Evolutionary conservation across 2,888 invertebrate genomes (phyloP), one percentile per base, ranked within the genome.

Genomic region (Stegana nigrithorax): DNA sequence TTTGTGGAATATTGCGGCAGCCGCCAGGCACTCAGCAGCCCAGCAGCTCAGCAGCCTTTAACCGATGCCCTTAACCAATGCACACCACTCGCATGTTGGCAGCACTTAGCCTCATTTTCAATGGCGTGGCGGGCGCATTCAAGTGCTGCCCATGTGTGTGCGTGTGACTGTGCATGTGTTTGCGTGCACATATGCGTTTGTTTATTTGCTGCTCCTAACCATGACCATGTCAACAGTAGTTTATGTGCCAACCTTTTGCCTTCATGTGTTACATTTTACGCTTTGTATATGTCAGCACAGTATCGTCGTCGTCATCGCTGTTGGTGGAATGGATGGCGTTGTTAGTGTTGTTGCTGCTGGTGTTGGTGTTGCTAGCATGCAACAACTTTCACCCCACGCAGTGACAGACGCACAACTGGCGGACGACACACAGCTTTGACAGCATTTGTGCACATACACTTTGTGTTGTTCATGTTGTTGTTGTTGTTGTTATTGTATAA

Each of bases 161-260:
- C 17, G 51, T 29, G 4, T 27, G 17, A 10, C 3, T 51, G 27
- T 42, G 42, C 5, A 12, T 1, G 42, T 26, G 47, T 50, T 12
- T 23, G 23, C n/a, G 51, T 45, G 25, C 23, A 23, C 23, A 10
- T n/a, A 25, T 14, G 19, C 21, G 25, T 50, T 50, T 50, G 26
- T 50, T 50, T 50, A 26, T 14, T 7, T 29, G 10, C 53, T 39
- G 25, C 50, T 59, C 50, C 51, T 47, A 57, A 44, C 63, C 63
- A 61, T 68, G 66, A 63, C 64, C 66, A 59, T 64, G 66, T 63
- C 63, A 68, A 64, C 47, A 60, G 39, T 59, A 59, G 50, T 66
- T 45, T 60, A 59, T 39, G 17, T 58, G 62, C 50, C 17, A 51
- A 21, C 56, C 56, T 51, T 56, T 59, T 60, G 47, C 60, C 44